Base-by-base conservation (phyloP, 2,113 vertebrate genomes). In the Lynx canadensis region DNA sequence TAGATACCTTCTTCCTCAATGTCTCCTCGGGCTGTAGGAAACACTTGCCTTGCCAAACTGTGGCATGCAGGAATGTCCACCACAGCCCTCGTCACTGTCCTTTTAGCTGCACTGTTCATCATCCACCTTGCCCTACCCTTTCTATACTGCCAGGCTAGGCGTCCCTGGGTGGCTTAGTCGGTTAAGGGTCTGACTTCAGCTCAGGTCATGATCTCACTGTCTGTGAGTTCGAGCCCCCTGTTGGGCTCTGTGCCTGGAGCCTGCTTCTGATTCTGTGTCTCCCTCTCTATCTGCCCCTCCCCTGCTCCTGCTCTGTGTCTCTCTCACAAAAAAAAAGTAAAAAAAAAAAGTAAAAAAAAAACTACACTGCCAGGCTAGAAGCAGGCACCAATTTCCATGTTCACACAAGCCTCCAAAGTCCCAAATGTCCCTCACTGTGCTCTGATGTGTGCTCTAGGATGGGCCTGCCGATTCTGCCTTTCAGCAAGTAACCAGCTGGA, bases 11-110 rank as follows among this genome's bases (percentile, higher is more conserved):
- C 57, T 94, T 92, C 38, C 31, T 94, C 57, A 89, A 1, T 19
- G 65, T 94, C 29, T 94, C 79, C 57, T 90, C 60, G 74, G 41
- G n/a, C 14, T 76, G 7, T 68, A 88, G 41, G 69, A 96, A 95
- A 90, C 11, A 15, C 29, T 89, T 74, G 48, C 52, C 41, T 96
- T 89, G 48, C 33, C 38, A 89, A 91, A 74, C 27, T 76, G 68
- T 31, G 36, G 48, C 10, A 9, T n/a, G 63, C 81, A 86, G 36
- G n/a, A 19, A 80, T 10, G 9, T 27, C 38, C 69, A 45, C 83
- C 52, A 41, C 5, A 57, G 15, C 60, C 38, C 15, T 29, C 63
- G 52, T 92, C 71, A 55, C 10, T 87, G 60, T 41, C 65, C 36
- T 57, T 74, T 33, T 21, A 65, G 29, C 48, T 83, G 45, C 60